Evolutionary conservation across 2,113 vertebrate species (phyloP), one percentile per base, ranked within the genome.

Genomic region (Silurus glanis): DNA sequence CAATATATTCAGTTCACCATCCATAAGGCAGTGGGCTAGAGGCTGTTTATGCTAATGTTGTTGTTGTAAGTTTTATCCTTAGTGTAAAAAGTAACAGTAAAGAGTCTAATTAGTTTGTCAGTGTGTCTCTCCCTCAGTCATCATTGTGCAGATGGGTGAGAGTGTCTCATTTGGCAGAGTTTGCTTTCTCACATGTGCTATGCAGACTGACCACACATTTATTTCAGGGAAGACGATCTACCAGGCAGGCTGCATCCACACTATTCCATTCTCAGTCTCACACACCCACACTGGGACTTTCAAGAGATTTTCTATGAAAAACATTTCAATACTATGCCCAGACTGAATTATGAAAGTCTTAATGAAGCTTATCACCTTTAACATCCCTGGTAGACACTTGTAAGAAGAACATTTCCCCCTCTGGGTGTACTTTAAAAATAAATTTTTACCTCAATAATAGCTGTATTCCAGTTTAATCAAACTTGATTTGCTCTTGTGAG

Each of bases 181-280:
- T 66, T 14, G 59, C 61, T 82, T 69, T 84, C 66, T 69, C 84
- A 66, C 85, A 85, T 87, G 81, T 89, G 80, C 62, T 86, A 67
- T 47, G 16, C 84, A 86, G 86, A 64, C 79, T 82, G 76, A 76
- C 75, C 76, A 81, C 87, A 88, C 82, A 80, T 79, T 58, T 66
- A 84, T 82, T 91, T 90, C 80, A 83, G 86, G 76, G 67, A 86
- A 84, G 86, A 85, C 83, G 78, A 49, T 85, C 80, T 75, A 76
- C 23, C 17, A 28, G 16, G 37, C 53, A 89, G 78, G 80, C 74
- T 75, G 72, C 66, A 72, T 86, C 37, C 51, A 58, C 58, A 75
- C 49, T 47, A n/a, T 21, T 62, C 61, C 61, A 21, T 37, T 80
- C 56, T 74, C 9, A 19, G 58, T 19, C 4, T 10, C n/a, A 25